Base-by-base conservation (phyloP, 64 coral and sea anemone species). In the Dendronephthya gigantea region DNA sequence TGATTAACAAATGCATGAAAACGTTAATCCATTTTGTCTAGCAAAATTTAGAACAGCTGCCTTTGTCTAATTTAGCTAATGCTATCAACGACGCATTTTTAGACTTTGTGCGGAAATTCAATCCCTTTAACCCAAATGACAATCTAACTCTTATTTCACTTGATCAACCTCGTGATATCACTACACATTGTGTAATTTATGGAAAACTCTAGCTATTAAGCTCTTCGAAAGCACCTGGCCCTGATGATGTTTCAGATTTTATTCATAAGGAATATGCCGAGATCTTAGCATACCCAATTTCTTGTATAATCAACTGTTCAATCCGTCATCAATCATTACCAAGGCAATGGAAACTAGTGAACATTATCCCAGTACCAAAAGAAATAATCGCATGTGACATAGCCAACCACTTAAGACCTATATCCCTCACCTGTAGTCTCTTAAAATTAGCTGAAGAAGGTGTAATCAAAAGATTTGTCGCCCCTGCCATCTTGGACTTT, bases 301-400 rank as follows among this genome's bases (percentile, higher is more conserved):
- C 50, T 52, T 16, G 50, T 8, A 52, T 52, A 22, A 52, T 52
- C 0, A 52, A 52, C 50, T 52, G 9, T 52, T 2, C 1, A 52
- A 12, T 52, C 50, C 50, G 1, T 22, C 50, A 52, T 52, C 50
- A 52, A 52, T 16, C 50, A 52, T 1, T 52, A 52, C 1, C 82
- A 83, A 83, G 82, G 36, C 41, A 41, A 83, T 83, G 8, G 82
- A 83, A 83, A 39, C 23, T 83, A 83, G 82, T 39, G 31, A 83
- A 83, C 82, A 83, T 83, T 83, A 83, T 83, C 41, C 82, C 82
- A 39, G 41, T 83, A 31, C 82, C 82, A n/a, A 83, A 83, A 23
- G 82, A 83, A 39, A 83, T n/a, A n/a, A n/a, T n/a, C n/a, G n/a
- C n/a, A n/a, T n/a, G n/a, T n/a, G n/a, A n/a, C n/a, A n/a, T n/a